Evolutionary conservation across 2,888 invertebrate species (phyloP), one percentile per base, ranked within the genome.

Genomic region (Tanaodytes sp.): DNA sequence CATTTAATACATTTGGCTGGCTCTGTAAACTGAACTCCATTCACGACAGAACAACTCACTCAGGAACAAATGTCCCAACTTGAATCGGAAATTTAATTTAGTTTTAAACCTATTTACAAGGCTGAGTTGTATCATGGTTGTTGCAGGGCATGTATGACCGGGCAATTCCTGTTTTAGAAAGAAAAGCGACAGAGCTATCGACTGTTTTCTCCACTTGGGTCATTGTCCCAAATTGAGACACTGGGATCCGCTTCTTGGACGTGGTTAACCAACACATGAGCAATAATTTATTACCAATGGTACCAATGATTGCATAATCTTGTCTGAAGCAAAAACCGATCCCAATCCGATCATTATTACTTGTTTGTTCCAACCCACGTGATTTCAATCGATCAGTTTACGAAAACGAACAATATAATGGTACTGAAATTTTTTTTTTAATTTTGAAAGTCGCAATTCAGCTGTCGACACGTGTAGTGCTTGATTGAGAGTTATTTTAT

Each of bases 1-100:
- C 49, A 72, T 71, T 68, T 63, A 71, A 71, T 72, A 65, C 66
- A 68, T 72, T 71, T 75, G 67, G 64, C 46, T 68, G 39, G 42
- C 33, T 49, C 52, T 23, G 23, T 23, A 4, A 23, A 23, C 4
- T 8, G 8, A 23, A 23, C 8, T 23, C 8, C 23, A 23, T 8
- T 23, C 8, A 23, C 27, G 27, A 27, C 8, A 6, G 12, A 33
- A 33, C 33, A 8, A 8, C n/a, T 33, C 33, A 33, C 5, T 2
- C n/a, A 3, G n/a, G 33, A 6, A 23, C 8, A 23, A 23, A 8
- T 23, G 8, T 23, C 8, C 23, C 23, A 23, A 23, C 23, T 23
- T 23, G 23, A 5, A 23, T 23, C 33, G 2, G 27, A 33, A 33
- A 33, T 6, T 4, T 33, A 33, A 33, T 33, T 33, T n/a, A 6